phyloP scores from a whole-genome alignment of 2,113 vertebrate genomes.

The Lampris incognitus region DNA sequence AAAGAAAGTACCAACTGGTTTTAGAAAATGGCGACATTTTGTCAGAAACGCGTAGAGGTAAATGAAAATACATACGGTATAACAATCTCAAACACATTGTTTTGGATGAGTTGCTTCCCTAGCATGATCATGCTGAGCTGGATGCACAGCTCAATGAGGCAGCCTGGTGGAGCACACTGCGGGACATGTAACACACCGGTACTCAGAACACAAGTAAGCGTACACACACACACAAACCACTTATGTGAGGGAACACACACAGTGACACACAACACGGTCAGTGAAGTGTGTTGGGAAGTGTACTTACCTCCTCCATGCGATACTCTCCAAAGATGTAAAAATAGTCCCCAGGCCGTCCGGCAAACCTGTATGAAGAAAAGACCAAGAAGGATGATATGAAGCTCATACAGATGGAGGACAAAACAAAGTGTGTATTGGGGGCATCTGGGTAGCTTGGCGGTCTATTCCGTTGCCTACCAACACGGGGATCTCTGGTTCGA shows the following conservation, averaged over 20 bases:
- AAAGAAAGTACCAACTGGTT: background rate
- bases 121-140: constrained; percentile 99
- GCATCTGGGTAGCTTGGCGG: too few species aligned
- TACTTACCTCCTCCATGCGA: constrained; percentile 93
- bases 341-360: constrained; percentile 92
- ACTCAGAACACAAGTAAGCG: background rate
- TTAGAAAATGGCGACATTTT: background rate
- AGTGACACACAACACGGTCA: too few species aligned
- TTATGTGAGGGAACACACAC: background rate
- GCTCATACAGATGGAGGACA: background rate
- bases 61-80: constrained; percentile 89
- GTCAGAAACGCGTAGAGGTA: too few species aligned
- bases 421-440: background rate
- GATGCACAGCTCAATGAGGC: constrained; percentile 97
- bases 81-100: constrained; percentile 97
- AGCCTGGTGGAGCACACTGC: constrained; percentile 97
- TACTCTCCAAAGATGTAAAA: constrained; percentile 93
- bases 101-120: constrained; percentile 98
- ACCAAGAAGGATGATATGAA: background rate
- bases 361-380: constrained; percentile 84
- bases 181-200: constrained; percentile 4
- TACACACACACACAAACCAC: background rate
- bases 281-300: too few species aligned
- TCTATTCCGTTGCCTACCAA: too few species aligned
- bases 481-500: too few species aligned